Percentiles rank a stretch among this genome's conserved stretches.
These are phyloP conservation scores for Eremobia ochroleuca DNA, from an alignment of 2,888 invertebrate genomes.

Conservation along the genomic window DNA sequence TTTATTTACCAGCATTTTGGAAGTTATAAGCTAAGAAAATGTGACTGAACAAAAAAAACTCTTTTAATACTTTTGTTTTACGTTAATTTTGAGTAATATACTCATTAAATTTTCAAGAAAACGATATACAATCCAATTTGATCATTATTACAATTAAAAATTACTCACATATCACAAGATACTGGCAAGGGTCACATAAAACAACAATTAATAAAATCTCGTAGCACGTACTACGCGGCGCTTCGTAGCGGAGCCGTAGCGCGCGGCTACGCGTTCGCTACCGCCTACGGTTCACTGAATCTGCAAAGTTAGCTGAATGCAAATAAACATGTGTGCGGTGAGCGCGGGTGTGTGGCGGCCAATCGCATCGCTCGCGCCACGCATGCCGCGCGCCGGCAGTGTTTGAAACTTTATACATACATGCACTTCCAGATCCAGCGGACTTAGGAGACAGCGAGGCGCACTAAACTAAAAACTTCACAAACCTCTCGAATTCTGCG, in stretches of 20 bases:
- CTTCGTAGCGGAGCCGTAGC: conserved; percentile 83
- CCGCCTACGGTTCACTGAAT: conserved; percentile 90
- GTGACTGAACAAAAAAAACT: neutral
- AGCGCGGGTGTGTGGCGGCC: conserved; percentile 79
- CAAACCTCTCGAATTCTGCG: conserved; percentile 91
- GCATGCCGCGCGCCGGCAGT: conserved; percentile 86
- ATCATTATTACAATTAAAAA: conserved; percentile 3
- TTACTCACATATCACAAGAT: conserved; percentile 50
- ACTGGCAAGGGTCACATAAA: conserved; percentile 26
- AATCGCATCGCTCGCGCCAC: conserved; percentile 85
- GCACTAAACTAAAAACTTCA: conserved; percentile 74
- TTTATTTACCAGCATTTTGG: conserved; percentile 37
- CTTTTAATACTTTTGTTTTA: neutral
- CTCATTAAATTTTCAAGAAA: neutral
- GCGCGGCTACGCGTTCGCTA: conserved; percentile 82
- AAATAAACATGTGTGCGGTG: conserved; percentile 89
- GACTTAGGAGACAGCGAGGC: conserved; percentile 66
- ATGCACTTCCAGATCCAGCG: conserved; percentile 81
- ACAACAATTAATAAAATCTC: conserved; percentile 53
- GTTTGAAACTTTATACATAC: conserved; percentile 87
- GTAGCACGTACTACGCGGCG: conserved; percentile 75
- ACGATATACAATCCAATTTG: neutral
- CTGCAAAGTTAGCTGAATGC: conserved; percentile 88
- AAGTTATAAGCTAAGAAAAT: neutral
- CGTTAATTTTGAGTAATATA: neutral